These are phyloP conservation scores for Mesocricetus auratus DNA, from an alignment of 2,113 vertebrate species.

Conservation along the genomic window DNA sequence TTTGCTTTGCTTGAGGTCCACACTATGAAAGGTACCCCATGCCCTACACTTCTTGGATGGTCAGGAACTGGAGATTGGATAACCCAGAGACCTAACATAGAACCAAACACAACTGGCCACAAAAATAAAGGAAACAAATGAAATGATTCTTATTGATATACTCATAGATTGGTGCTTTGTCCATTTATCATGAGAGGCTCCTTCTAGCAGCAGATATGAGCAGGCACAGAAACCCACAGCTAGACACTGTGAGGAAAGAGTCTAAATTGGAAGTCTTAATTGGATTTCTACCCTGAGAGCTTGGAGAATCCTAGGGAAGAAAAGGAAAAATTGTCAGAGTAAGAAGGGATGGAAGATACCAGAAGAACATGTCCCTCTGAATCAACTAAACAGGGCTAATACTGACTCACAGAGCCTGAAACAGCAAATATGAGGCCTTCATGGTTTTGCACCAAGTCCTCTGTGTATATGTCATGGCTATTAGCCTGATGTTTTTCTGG, in stretches of 20 bases:
- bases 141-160: not conserved
- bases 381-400: not conserved
- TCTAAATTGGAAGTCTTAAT: not conserved
- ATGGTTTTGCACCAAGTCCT: not conserved
- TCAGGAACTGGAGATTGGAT: not conserved
- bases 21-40: not conserved
- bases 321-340: not conserved
- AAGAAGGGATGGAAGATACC: not conserved
- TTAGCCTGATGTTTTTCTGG: too few species aligned
- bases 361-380: not conserved
- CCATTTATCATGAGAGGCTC: too few species aligned
- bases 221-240: not conserved
- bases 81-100: not conserved
- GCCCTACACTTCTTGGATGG: not conserved
- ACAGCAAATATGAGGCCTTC: too few species aligned
- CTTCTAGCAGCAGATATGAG: not conserved
- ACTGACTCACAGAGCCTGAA: not conserved
- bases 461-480: not conserved
- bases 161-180: not conserved
- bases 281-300: not conserved
- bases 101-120: not conserved
- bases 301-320: rapidly evolving
- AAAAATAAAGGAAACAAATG: not conserved
- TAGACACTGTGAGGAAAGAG: not conserved
- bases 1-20: not conserved